phyloP scores from a whole-genome alignment of 2,113 vertebrate species.

The Craseonycteris thonglongyai region DNA sequence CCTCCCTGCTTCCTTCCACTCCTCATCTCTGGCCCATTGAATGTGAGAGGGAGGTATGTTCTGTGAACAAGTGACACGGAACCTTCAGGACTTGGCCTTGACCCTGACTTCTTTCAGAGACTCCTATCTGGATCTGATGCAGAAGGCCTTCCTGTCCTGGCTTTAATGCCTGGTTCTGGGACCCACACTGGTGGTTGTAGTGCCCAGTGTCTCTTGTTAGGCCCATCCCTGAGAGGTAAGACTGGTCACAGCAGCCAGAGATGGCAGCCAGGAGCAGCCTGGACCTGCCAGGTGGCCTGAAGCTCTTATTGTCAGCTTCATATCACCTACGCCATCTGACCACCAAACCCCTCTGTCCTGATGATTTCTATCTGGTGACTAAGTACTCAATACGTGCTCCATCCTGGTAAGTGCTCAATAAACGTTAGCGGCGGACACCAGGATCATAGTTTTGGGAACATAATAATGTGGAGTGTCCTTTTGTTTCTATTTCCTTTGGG shows the following conservation, averaged over 20 bases:
- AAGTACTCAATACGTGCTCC: no score
- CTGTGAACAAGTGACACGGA: not conserved
- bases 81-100: not conserved
- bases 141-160: not conserved
- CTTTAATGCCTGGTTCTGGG: not conserved
- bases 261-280: not conserved
- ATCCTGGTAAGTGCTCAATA: not conserved
- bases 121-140: not conserved
- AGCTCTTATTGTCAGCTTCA: not conserved
- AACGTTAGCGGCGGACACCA: not conserved
- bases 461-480: not conserved
- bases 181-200: not conserved
- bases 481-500: not conserved
- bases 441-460: not conserved
- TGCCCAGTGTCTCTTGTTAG: not conserved
- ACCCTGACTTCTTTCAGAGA: not conserved
- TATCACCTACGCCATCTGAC: not conserved
- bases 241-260: not conserved
- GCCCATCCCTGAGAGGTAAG: no score
- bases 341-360: no score
- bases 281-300: not conserved
- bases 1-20: not conserved
- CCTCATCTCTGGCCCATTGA: not conserved
- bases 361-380: not conserved
- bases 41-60: not conserved